Conservation (phyloP, 2,797 vertebrate species). For the Graptemys geographica region DNA sequence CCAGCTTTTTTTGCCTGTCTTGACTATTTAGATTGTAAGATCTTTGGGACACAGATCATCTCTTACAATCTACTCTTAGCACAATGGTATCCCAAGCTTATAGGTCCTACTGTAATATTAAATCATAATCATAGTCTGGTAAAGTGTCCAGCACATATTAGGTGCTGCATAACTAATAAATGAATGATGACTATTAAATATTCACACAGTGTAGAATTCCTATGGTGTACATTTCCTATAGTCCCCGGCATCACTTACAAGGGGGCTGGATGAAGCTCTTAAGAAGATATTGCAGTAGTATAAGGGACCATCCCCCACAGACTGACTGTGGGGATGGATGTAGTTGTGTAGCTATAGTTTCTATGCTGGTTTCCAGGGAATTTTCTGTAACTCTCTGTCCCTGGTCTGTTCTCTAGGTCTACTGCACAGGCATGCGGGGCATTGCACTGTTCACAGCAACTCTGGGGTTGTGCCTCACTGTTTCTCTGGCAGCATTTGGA, state of each 20-base stretch:
- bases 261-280: not conserved
- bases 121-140: not conserved
- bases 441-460: not conserved
- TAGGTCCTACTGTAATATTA: not conserved
- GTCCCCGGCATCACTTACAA: not conserved
- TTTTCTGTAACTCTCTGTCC: not conserved
- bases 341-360: not conserved
- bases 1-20: not conserved
- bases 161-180: not conserved
- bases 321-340: not conserved
- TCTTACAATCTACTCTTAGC: not conserved
- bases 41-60: not conserved
- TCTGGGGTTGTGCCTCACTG: not conserved
- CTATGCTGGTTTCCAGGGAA: not conserved
- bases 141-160: not conserved
- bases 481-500: not conserved
- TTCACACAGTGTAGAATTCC: not conserved
- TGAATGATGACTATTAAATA: not conserved
- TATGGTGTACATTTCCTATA: not conserved
- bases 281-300: not conserved
- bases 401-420: not conserved
- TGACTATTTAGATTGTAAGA: not conserved
- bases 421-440: not conserved
- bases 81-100: not conserved
- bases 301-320: not conserved